phyloP scores from a whole-genome alignment of 2,888 invertebrate species.

The Pheosia gnoma region DNA sequence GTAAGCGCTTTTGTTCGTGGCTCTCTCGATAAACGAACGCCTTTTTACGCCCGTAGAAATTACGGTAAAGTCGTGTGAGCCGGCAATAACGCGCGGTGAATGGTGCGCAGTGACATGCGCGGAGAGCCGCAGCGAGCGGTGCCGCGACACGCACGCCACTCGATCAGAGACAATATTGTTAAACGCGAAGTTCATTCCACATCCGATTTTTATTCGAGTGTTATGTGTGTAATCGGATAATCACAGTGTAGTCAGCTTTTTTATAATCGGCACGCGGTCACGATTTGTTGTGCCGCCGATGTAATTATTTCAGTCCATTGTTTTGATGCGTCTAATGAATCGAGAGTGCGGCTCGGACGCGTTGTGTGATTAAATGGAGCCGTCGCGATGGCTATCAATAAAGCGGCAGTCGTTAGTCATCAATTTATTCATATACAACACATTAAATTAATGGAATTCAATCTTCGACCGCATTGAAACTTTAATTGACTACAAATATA shows the following conservation, averaged over 20 bases:
- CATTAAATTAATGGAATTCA: constrained; percentile 34
- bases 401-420: constrained; percentile 49
- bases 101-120: constrained; percentile 42
- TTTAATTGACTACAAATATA: constrained; percentile 30
- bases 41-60: constrained; percentile 58
- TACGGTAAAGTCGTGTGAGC: constrained; percentile 57
- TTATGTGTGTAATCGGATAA: constrained; percentile 69
- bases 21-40: constrained; percentile 67
- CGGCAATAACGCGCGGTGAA: constrained; percentile 47
- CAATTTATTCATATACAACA: constrained; percentile 30
- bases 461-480: constrained; percentile 28
- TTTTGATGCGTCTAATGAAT: constrained; percentile 71
- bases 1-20: constrained; percentile 77
- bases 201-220: constrained; percentile 59
- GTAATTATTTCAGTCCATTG: constrained; percentile 63
- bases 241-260: constrained; percentile 45
- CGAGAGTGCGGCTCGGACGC: constrained; percentile 55
- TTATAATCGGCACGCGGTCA: constrained; percentile 59
- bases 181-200: constrained; percentile 47
- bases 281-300: constrained; percentile 57
- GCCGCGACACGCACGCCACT: constrained; percentile 34
- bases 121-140: constrained; percentile 9
- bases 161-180: constrained; percentile 43
- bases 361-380: constrained; percentile 59
- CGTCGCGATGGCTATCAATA: constrained; percentile 51